Conservation (phyloP, 2,113 vertebrate genomes). For the Sitta europaea region DNA sequence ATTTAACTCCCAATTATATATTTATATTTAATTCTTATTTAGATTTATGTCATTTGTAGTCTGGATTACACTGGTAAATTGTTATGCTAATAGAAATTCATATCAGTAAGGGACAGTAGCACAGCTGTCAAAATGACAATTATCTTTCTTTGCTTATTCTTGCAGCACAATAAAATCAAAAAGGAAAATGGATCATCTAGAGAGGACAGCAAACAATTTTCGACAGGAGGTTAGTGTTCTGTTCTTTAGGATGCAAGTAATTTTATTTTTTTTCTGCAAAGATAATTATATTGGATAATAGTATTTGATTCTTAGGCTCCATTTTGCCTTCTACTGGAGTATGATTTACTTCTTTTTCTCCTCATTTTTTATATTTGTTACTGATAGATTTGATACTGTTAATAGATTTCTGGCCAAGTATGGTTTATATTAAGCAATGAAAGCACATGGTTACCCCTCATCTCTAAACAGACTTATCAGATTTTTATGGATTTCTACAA, state of each 20-base stretch:
- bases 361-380: background rate
- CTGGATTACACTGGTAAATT: background rate
- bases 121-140: background rate
- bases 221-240: constrained; percentile 83
- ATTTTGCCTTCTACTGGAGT: background rate
- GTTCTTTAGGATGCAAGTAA: background rate
- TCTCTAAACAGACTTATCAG: background rate
- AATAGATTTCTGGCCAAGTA: background rate
- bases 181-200: constrained; percentile 85
- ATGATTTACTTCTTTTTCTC: background rate
- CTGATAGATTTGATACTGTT: no score
- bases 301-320: background rate
- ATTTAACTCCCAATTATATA: background rate
- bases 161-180: constrained; percentile 81
- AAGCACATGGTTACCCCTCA: background rate
- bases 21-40: background rate
- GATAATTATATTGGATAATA: background rate
- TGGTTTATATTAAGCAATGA: background rate
- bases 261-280: background rate
- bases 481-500: background rate
- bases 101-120: background rate
- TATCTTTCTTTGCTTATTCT: constrained; percentile 53
- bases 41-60: background rate
- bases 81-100: background rate
- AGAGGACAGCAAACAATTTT: constrained; percentile 84